Evolutionary conservation across 2,888 invertebrate genomes (phyloP), one percentile per base, ranked within the genome.

Genomic region (Pycnomerus fuliginosus): DNA sequence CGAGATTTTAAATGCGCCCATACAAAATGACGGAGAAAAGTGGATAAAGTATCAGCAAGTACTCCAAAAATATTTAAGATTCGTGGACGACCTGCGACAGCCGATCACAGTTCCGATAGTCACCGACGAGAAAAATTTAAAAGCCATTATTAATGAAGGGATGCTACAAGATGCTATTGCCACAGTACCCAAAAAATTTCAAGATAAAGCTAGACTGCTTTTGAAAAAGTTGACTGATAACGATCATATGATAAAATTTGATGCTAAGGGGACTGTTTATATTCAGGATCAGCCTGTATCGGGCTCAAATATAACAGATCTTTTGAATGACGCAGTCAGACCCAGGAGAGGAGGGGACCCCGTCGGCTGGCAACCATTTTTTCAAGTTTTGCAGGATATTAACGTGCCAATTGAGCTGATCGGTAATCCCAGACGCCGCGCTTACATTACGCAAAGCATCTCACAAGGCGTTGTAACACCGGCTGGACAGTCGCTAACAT

Each of bases 11-110:
- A 35, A 38, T 14, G 40, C 38, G 12, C 20, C 11, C 5, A 11
- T 22, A 13, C 20, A 22, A 4, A 16, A 13, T 20, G 42, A 34
- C 32, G 37, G 11, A 33, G 7, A 12, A 37, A 17, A 35, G 24
- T 32, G 37, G 32, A 16, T 11, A 5, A 20, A 3, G 5, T 20
- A 33, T 12, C 13, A 22, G 10, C 35, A 44, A 23, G 20, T 38
- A 5, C 23, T 43, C 5, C 37, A 32, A 39, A 30, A 34, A 27
- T 47, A 44, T 38, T 27, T 44, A 15, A 20, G 25, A 16, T 16
- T 33, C 3, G 14, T 33, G 10, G 12, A 33, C 5, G 2, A 4
- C 3, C 3, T 10, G 3, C 33, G 33, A 10, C 8, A 16, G 4
- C 17, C 15, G 3, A 3, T 13, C 8, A 5, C 3, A 16, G 8